Evolutionary conservation across 2,888 invertebrate species (phyloP).

Genomic region (Danaus chrysippus): DNA sequence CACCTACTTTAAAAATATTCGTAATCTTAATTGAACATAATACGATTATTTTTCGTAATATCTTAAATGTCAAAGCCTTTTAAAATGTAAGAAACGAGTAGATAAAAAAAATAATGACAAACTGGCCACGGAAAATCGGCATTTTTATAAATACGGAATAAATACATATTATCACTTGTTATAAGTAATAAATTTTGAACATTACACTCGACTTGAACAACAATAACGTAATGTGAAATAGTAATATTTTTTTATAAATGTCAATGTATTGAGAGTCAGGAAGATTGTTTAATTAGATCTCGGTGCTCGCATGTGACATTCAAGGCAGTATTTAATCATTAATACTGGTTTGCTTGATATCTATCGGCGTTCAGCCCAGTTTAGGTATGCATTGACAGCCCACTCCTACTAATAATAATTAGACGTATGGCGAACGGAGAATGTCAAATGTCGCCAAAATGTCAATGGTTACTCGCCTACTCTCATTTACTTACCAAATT

Average conservation of each 20-base stretch:
- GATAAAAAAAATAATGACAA: neutral
- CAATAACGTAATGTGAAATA: too few relatives aligned
- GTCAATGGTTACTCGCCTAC: slow-evolving; percentile 58
- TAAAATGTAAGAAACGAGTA: neutral
- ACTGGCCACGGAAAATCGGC: too few relatives aligned
- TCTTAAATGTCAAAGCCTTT: slow-evolving; percentile 4
- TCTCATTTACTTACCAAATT: slow-evolving; percentile 41
- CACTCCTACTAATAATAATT: slow-evolving; percentile 72
- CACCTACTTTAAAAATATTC: too few relatives aligned
- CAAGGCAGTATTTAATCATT: slow-evolving; percentile 53
- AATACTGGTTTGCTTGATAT: slow-evolving; percentile 56
- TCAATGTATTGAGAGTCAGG: slow-evolving; percentile 33
- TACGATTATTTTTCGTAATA: neutral
- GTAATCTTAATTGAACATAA: too few relatives aligned
- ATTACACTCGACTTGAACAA: too few relatives aligned
- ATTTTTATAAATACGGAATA: too few relatives aligned
- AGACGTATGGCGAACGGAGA: slow-evolving; percentile 59
- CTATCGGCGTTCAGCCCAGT: slow-evolving; percentile 52
- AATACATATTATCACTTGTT: too few relatives aligned
- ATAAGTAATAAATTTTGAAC: too few relatives aligned
- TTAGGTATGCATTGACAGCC: slow-evolving; percentile 62
- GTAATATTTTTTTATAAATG: neutral
- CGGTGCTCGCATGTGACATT: slow-evolving; percentile 53
- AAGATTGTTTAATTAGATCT: slow-evolving; percentile 61
- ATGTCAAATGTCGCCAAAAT: slow-evolving; percentile 76